Base-by-base conservation (phyloP, 2,797 vertebrate genomes). In the Sylvilagus floridanus region DNA sequence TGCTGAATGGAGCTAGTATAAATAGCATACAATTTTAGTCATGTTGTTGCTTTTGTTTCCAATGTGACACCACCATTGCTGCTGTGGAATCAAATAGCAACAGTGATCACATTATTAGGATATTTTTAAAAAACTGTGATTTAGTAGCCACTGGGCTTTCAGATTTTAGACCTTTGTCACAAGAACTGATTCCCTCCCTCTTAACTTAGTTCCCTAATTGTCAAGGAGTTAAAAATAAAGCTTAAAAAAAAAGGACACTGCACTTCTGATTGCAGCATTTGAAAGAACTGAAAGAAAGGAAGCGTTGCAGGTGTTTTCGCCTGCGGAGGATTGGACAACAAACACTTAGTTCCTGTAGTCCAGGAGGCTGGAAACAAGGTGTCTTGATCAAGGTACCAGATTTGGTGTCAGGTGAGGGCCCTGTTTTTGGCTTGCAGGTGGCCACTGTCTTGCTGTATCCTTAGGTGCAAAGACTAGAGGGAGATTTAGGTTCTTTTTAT, bases 201-300 rank as follows among this genome's bases (percentile, higher is more conserved):
- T n/a, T 28, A 50, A 3, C n/a, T 35, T 90, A 32, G 66, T 11
- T 93, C 73, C 35, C 10, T 73, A 26, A 32, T 75, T 2, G 0
- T 7, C 78, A 14, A 77, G 13, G 81, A 26, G 66, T 54, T 78
- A 30, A 88, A 50, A 57, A 83, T 97, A 16, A 57, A 57, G 54
- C 42, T 47, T 47, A 47, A 47, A 60, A 13, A 37, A 37, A 13
- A 62, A 68, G 68, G 9, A 68, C 22, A 96, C 98, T 97, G 98
- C 97, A 97, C 95, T 97, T 98, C 98, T 98, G 98, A 98, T 93
- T 98, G 98, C 98, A 98, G 98, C 98, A 98, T 99, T 99, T 99
- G 98, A 99, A 98, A 99, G 98, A 98, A 97, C 98, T 98, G 83
- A 97, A 97, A 97, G 96, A 97, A 98, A 98, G 97, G 98, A 98